These are phyloP conservation scores for Morpho helenor DNA, from an alignment of 2,888 invertebrate species.

Conservation along the genomic window DNA sequence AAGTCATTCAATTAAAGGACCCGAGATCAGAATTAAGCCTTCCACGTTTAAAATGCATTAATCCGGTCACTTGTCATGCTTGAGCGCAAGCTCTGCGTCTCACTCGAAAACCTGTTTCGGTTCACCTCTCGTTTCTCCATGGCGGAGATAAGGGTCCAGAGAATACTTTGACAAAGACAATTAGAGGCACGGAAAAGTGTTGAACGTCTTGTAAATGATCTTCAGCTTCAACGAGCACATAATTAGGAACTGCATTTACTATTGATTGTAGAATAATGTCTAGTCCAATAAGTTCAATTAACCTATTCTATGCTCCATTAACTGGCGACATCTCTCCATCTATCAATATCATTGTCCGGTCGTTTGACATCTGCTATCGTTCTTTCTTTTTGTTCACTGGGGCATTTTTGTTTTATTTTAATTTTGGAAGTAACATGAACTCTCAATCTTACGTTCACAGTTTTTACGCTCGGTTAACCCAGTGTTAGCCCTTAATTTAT, in stretches of 20 bases:
- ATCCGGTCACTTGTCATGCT: constrained; percentile 76
- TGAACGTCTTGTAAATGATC: constrained; percentile 49
- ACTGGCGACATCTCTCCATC: constrained; percentile 26
- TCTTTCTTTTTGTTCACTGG: constrained; percentile 43
- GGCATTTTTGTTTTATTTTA: constrained; percentile 51
- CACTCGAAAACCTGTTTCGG: constrained; percentile 69
- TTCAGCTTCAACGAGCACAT: constrained; percentile 32
- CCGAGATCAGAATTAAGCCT: constrained; percentile 73
- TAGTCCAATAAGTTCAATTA: constrained; percentile 19
- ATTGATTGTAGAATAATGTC: constrained; percentile 14
- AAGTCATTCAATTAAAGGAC: constrained; percentile 66
- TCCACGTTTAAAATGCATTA: constrained; percentile 78
- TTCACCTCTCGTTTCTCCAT: constrained; percentile 48
- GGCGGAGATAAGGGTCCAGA: constrained; percentile 56
- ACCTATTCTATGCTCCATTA: constrained; percentile 18
- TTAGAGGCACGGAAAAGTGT: constrained; percentile 36
- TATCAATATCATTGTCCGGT: constrained; percentile 35
- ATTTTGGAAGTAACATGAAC: constrained; percentile 68
- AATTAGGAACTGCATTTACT: not conserved
- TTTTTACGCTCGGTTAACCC: constrained; percentile 72
- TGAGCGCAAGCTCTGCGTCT: constrained; percentile 52
- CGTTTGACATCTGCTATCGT: constrained; percentile 46
- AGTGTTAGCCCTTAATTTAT: constrained; percentile 64
- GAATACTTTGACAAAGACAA: constrained; percentile 33
- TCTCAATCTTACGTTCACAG: constrained; percentile 66